A percentile compares a stretch with the other conserved stretches of the same genome.
Conservation (phyloP, 2,113 vertebrate species). For the zebrafish (Danio rerio) region DNA sequence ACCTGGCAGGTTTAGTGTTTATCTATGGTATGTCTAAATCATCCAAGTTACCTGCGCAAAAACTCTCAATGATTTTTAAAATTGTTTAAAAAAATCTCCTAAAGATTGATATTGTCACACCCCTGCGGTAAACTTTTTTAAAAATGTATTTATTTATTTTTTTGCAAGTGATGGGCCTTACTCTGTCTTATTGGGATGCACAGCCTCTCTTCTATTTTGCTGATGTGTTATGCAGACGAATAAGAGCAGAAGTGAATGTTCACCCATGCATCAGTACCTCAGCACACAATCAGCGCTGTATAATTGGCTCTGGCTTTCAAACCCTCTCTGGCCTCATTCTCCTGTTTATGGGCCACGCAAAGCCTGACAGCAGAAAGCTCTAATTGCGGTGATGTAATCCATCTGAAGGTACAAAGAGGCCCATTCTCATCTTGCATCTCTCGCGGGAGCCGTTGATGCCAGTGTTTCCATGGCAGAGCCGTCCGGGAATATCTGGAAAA, state of each 20-base stretch:
- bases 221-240: not conserved
- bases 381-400: constrained; percentile 49
- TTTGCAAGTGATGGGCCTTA: not conserved
- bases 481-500: not conserved
- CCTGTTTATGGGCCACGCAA: constrained; percentile 22
- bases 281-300: constrained; percentile 18
- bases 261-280: constrained; percentile 23
- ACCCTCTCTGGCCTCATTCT: constrained; percentile 15
- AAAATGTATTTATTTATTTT: too few species aligned
- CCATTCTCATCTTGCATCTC: constrained; percentile 30
- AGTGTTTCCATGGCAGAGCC: constrained; percentile 37
- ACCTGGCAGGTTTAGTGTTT: too few species aligned
- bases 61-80: too few species aligned
- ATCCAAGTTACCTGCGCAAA: too few species aligned
- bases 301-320: constrained; percentile 23
- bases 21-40: too few species aligned
- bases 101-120: not conserved
- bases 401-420: constrained; percentile 41
- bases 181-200: not conserved
- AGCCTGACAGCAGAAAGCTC: constrained; percentile 20
- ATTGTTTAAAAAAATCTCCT: not conserved
- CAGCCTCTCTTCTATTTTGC: not conserved
- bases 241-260: not conserved
- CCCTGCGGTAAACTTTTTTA: too few species aligned
- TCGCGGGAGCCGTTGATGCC: not conserved